A percentile compares a stretch with the other conserved stretches of the same genome.
phyloP scores from a whole-genome alignment of 1,140 invertebrate species.

The Eurosta solidaginis region DNA sequence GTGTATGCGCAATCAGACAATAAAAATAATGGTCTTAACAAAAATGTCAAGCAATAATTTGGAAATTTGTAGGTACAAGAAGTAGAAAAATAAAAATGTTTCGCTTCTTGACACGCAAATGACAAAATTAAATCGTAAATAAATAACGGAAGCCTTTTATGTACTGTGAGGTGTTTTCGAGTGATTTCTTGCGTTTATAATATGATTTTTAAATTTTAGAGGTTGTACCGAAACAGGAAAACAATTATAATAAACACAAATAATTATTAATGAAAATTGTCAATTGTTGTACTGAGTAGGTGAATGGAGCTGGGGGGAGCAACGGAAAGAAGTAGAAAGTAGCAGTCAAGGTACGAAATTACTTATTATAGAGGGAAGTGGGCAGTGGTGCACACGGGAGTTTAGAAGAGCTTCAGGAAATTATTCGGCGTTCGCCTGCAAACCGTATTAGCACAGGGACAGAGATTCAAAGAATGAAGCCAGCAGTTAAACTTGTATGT shows the following conservation, averaged over 20 bases:
- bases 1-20: neutral
- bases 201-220: neutral
- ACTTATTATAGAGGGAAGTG: no score
- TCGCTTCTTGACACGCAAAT: neutral
- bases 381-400: no score
- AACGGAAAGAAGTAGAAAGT: neutral
- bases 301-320: neutral
- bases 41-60: no score
- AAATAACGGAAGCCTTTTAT: constrained; percentile 5
- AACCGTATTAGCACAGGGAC: no score
- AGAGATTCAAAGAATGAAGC: no score
- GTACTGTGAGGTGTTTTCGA: neutral
- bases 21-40: neutral
- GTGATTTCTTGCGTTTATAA: neutral
- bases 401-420: no score
- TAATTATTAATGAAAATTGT: constrained; percentile 14
- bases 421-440: no score
- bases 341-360: no score
- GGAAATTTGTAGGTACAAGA: no score
- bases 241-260: no score
- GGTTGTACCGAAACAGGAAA: neutral
- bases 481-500: no score
- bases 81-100: no score
- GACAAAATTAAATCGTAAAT: neutral
- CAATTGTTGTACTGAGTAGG: neutral